Evolutionary conservation across 1,140 invertebrate species (phyloP).

Genomic region (Drosophila subobscura): DNA sequence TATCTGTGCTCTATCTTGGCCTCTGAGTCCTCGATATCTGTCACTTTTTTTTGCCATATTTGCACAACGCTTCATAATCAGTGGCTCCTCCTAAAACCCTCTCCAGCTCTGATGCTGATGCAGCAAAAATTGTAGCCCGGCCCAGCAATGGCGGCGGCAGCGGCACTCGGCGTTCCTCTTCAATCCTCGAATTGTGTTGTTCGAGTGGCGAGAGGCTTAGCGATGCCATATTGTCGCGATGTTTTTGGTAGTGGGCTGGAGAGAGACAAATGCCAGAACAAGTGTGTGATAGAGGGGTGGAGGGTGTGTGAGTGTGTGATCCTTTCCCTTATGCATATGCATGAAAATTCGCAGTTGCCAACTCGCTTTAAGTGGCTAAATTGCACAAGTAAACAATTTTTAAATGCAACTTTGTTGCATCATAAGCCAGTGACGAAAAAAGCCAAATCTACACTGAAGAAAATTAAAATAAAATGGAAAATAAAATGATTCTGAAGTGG

Average conservation of each 20-base stretch:
- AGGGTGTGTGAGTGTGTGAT: constrained; percentile 10
- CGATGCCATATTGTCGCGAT: constrained; percentile 54
- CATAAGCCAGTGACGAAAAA: constrained; percentile 12
- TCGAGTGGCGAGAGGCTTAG: constrained; percentile 63
- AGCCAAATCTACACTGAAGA: not conserved
- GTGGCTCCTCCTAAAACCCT: constrained; percentile 4
- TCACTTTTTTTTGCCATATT: constrained; percentile 52
- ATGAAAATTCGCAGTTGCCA: constrained; percentile 28
- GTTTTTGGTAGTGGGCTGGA: not conserved
- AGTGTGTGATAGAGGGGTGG: not conserved
- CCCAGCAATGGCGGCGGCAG: not conserved
- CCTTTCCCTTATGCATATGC: constrained; percentile 65
- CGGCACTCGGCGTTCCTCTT: constrained; percentile 21
- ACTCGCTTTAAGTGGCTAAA: constrained; percentile 50
- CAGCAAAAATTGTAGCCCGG: constrained; percentile 49
- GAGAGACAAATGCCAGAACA: not conserved
- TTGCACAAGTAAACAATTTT: constrained; percentile 67
- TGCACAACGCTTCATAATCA: constrained; percentile 69
- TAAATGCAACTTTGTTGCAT: constrained; percentile 26
- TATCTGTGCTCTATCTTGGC: not conserved
- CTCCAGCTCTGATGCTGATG: constrained; percentile 44
- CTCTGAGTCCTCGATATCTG: not conserved
- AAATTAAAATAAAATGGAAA: too few species aligned
- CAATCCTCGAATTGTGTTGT: constrained; percentile 57
- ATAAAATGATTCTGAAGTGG: too few species aligned